phyloP scores from a whole-genome alignment of 2,888 invertebrate species.

The Kuschelorhynchus macadamiae region DNA sequence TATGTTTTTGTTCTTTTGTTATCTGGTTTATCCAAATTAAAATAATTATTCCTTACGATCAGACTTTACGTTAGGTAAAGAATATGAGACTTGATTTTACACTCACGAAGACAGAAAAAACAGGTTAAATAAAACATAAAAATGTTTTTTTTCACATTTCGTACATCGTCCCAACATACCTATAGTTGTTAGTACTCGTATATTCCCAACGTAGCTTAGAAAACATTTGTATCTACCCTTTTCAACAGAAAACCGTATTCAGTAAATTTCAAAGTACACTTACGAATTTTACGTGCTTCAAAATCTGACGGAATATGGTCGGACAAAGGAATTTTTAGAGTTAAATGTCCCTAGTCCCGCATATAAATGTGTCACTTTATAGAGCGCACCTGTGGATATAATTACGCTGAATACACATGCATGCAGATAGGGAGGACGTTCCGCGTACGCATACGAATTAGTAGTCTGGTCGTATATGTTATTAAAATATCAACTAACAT shows the following conservation, averaged over 20 bases:
- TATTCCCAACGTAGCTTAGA: no score
- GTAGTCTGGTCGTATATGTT: neutral
- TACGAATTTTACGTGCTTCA: conserved; percentile 60
- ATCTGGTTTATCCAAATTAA: no score
- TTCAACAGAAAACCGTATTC: conserved; percentile 57
- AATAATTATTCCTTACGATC: no score
- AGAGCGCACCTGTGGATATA: conserved; percentile 60
- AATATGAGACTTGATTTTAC: no score
- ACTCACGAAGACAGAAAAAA: no score
- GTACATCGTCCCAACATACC: no score
- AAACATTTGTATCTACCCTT: no score
- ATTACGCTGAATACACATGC: conserved; percentile 45
- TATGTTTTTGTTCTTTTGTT: no score
- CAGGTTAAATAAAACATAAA: no score
- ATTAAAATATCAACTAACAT: neutral
- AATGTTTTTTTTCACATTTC: no score
- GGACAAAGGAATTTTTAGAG: conserved; percentile 59
- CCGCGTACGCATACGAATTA: conserved; percentile 14
- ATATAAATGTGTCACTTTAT: conserved; percentile 59
- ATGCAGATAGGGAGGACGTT: conserved; percentile 9
- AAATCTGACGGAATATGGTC: conserved; percentile 57
- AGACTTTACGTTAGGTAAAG: no score
- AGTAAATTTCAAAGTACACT: conserved; percentile 60
- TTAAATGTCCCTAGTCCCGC: conserved; percentile 56
- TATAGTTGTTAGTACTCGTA: no score